Evolutionary conservation across 2,797 vertebrate species (phyloP).

Genomic region (Tenualosa ilisha): DNA sequence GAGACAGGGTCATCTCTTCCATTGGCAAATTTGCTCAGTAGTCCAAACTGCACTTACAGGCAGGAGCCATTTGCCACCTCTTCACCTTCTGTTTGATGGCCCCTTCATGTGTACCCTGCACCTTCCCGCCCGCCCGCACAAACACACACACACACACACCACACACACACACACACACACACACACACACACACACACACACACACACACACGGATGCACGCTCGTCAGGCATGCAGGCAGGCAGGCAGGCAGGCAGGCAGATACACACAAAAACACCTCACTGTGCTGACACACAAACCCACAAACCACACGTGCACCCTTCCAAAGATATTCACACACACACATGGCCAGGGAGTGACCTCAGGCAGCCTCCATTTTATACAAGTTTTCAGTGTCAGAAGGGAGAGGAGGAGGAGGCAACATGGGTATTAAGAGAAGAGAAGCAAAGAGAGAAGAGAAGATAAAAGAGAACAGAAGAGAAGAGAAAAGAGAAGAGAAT

Average conservation of each 20-base stretch:
- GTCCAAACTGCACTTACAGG: slow-evolving; percentile 1
- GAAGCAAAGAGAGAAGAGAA: not conserved
- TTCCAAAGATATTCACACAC: not conserved
- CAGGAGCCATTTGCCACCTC: not conserved
- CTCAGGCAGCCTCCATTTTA: slow-evolving; percentile 12
- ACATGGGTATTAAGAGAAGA: not conserved
- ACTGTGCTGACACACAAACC: not conserved
- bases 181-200: slow-evolving; percentile 19
- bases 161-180: slow-evolving; percentile 6
- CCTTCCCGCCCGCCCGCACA: not conserved
- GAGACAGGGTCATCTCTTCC: not conserved
- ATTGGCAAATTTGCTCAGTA: slow-evolving; percentile 5
- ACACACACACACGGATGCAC: not conserved
- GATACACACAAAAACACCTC: not conserved
- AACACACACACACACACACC: not conserved
- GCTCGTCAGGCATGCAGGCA: too few relatives aligned
- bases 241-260: too few relatives aligned
- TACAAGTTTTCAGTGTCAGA: not conserved
- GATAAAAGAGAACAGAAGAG: not conserved
- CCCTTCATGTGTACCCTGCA: not conserved
- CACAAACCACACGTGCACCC: not conserved
- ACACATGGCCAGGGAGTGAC: not conserved
- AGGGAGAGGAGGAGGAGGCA: not conserved
- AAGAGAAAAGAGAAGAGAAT: not conserved
- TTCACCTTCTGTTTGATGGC: slow-evolving; percentile 6